Evolutionary conservation across 2,888 invertebrate species (phyloP), one percentile per base, ranked within the genome.

Genomic region (Platycnemis pennipes): DNA sequence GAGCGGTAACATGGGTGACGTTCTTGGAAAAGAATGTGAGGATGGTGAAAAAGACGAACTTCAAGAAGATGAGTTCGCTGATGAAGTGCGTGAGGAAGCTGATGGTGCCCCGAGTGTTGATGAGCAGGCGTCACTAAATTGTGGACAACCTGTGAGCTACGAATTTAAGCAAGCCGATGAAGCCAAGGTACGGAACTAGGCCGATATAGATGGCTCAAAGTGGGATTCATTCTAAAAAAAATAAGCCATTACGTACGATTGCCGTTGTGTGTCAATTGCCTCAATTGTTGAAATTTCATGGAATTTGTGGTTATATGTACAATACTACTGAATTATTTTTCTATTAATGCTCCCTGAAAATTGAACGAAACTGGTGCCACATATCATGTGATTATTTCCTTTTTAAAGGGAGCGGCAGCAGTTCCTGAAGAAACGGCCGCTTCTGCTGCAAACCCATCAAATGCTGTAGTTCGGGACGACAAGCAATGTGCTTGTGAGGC

Each of bases 1-100:
- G 95, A 95, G 95, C 95, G 95, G 95, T 94, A 95, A 95, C 95
- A 96, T 96, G 96, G 96, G 96, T 95, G 96, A 96, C 96, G 96
- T 96, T 95, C 96, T 96, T 94, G 96, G 96, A 89, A 96, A 96
- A 95, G 96, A 96, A 95, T 95, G 95, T 94, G 95, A 95, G 94
- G 95, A 95, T 95, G 94, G 95, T 22, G 95, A 95, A 94, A 95
- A 95, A 94, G 95, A 95, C 94, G 95, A 95, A 94, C 94, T 95
- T 94, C 94, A 94, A 85, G 94, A 95, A 42, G 95, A 95, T 94
- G 94, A 88, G 19, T 94, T 91, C 53, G 88, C 89, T 37, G 95
- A 95, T 77, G 95, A 95, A 94, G 95, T 95, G 46, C 94, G 95
- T 77, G 95, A 95, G 94, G 95, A 95, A 86, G 95, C 95, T 63